phyloP scores from a whole-genome alignment of 2,888 invertebrate genomes.

The Orthosia gracilis region DNA sequence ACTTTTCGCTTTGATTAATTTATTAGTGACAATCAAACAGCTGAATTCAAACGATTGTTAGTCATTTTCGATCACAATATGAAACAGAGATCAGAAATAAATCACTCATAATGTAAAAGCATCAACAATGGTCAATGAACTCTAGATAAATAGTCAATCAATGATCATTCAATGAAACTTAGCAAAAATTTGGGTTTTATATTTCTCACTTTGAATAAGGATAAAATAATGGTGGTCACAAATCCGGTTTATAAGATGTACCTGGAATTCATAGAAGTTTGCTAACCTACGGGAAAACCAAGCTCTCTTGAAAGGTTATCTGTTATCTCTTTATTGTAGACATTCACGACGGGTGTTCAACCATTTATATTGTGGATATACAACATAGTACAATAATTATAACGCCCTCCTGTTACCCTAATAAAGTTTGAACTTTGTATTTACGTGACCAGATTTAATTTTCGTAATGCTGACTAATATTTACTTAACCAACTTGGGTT shows the following conservation, averaged over 20 bases:
- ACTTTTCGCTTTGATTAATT: not conserved
- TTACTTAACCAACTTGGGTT: not conserved
- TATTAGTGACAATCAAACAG: not conserved
- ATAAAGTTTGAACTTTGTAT: not conserved
- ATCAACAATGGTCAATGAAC: conserved; percentile 38
- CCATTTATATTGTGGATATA: not conserved
- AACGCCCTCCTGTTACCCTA: not conserved
- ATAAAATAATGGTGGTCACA: not conserved
- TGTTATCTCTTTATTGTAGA: conserved; percentile 30
- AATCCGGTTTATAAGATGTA: conserved; percentile 10
- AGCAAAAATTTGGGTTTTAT: not conserved
- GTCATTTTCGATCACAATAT: not conserved
- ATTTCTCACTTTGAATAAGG: conserved; percentile 1
- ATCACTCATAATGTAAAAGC: conserved; percentile 19
- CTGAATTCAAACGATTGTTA: not conserved
- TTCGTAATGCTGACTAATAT: conserved; percentile 1
- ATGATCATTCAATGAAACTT: not conserved
- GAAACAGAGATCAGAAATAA: conserved; percentile 1
- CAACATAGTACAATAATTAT: not conserved
- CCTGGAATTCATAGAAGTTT: conserved; percentile 29
- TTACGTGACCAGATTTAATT: not conserved
- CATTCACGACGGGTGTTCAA: conserved; percentile 23
- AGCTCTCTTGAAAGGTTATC: conserved; percentile 43
- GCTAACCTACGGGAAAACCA: conserved; percentile 52
- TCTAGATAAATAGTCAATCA: conserved; percentile 23